Evolutionary conservation across 37 sponge, comb jelly and placozoan genomes (phyloP), one percentile per base, ranked within the genome.

Genomic region (Diacarnus erythraeanus): DNA sequence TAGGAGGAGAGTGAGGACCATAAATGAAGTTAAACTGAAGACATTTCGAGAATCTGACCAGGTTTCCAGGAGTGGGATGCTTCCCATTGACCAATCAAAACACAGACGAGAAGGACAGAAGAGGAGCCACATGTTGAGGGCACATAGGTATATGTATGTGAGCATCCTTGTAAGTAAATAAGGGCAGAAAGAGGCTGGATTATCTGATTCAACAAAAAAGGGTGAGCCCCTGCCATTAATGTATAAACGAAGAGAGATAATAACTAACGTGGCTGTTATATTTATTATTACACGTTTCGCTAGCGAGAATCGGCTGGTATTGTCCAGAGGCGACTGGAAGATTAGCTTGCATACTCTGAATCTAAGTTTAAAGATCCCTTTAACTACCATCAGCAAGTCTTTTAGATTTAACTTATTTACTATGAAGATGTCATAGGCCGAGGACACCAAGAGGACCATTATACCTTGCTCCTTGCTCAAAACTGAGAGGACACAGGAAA

Each of bases 41-140:
- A 92, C 25, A 56, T 93, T 88, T 41, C 97, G 73, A 0, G 33
- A 5, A 40, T 96, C 97, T 25, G 42, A 15, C 21, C 88, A 0
- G 2, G 57, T 15, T 21, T 87, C 37, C 2, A 96, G 54, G 2
- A 90, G 76, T 30, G 85, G 92, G 0, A 96, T 81, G 44, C 90
- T 81, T 27, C 84, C 94, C 97, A 96, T 96, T 17, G 97, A 96
- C 97, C 97, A 96, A 68, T 96, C 97, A 71, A 80, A 88, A 64
- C 94, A 91, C 23, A 96, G 90, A 23, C 61, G 41, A 30, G 72
- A 76, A 35, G 97, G 97, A 51, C 75, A 91, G 40, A 96, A 76
- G 22, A 96, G 87, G 2, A 93, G 59, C 89, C 89, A 93, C 21
- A 81, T 27, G 75, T 94, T 91, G 58, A 85, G 68, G 1, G 88